phyloP scores from a whole-genome alignment of 2,797 vertebrate genomes.

The Okamejei kenojei region DNA sequence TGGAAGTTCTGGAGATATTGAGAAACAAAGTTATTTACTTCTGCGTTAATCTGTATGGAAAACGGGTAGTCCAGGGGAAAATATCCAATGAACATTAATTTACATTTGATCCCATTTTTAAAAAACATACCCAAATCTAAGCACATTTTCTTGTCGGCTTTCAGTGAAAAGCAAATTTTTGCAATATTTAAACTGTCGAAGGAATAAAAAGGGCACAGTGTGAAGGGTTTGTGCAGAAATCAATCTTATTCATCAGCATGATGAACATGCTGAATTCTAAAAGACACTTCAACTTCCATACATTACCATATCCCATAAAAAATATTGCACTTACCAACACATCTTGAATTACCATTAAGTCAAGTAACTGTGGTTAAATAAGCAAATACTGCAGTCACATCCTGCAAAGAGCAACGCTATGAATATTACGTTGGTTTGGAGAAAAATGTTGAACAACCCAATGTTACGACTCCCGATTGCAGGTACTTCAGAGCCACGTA shows the following conservation, averaged over 20 bases:
- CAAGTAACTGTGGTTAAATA: neutral
- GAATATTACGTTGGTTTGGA: neutral
- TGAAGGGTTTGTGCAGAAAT: neutral
- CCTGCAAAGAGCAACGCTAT: neutral
- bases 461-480: too few relatives aligned
- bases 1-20: neutral
- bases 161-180: neutral
- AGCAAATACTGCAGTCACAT: neutral
- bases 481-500: too few relatives aligned
- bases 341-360: neutral
- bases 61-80: neutral
- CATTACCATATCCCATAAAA: neutral
- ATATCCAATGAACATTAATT: neutral
- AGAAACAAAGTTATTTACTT: neutral
- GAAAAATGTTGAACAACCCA: neutral
- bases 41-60: neutral
- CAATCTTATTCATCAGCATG: neutral
- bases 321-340: neutral
- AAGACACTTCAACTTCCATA: neutral
- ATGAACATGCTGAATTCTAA: neutral
- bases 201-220: neutral
- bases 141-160: neutral
- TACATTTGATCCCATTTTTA: neutral
- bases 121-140: neutral
- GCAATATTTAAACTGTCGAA: neutral